Conservation (phyloP, 2,113 vertebrate species). For the Odocoileus hemionus region DNA sequence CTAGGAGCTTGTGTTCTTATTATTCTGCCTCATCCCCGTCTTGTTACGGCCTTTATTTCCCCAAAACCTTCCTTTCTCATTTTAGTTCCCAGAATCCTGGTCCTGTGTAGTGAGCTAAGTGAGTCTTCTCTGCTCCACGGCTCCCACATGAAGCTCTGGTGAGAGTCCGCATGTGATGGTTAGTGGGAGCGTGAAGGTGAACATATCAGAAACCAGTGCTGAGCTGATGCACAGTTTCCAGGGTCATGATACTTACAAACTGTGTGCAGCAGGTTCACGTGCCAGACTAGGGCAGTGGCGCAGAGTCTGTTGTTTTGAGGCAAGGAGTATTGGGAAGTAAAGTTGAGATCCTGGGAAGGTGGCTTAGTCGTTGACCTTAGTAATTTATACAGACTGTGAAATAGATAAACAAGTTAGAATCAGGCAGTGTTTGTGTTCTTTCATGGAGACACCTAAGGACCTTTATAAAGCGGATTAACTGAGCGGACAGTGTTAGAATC, state of each 20-base stretch:
- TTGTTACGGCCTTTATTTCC: not conserved
- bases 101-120: not conserved
- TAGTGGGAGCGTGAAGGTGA: not conserved
- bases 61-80: not conserved
- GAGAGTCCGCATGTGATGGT: not conserved
- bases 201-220: not conserved
- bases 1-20: not conserved
- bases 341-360: not conserved
- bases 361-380: not conserved
- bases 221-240: not conserved
- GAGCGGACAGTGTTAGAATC: not conserved
- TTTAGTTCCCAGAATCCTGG: not conserved
- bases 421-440: not conserved
- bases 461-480: not conserved
- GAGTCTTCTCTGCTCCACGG: not conserved
- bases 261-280: not conserved
- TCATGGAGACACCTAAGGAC: too few species aligned
- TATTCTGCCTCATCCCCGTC: not conserved
- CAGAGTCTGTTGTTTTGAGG: not conserved
- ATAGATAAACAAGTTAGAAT: too few species aligned
- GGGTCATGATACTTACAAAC: too few species aligned
- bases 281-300: not conserved
- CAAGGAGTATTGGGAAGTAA: not conserved
- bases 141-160: not conserved
- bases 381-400: not conserved